Evolutionary conservation across 2,888 invertebrate species (phyloP).

Genomic region (Lithosia quadra): DNA sequence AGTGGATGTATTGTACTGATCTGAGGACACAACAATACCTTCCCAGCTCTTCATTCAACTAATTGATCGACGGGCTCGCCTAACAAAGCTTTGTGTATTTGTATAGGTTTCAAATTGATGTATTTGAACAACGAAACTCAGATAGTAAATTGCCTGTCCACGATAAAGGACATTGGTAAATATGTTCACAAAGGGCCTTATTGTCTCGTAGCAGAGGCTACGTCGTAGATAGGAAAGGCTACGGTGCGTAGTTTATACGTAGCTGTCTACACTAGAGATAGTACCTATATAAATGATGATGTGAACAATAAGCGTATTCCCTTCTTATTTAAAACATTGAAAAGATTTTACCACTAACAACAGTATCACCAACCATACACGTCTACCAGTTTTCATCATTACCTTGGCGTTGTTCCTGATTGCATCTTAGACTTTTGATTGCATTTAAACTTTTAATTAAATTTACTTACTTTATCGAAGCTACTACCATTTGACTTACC

Average conservation of each 20-base stretch:
- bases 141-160: constrained; percentile 4
- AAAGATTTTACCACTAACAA: no score
- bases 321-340: neutral
- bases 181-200: constrained; percentile 5
- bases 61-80: constrained; percentile 10
- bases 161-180: constrained; percentile 6
- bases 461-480: no score
- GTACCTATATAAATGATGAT: neutral
- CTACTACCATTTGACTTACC: no score
- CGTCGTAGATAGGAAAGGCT: neutral
- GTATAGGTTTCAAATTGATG: constrained; percentile 13
- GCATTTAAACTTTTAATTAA: no score
- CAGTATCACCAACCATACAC: no score
- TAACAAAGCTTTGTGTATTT: constrained; percentile 18
- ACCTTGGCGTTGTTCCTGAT: no score
- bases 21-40: constrained; percentile 21
- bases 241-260: neutral
- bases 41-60: constrained; percentile 21
- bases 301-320: neutral
- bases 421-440: no score
- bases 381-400: no score
- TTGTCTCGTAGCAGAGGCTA: constrained; percentile 6
- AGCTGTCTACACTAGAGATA: neutral
- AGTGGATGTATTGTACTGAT: constrained; percentile 27
- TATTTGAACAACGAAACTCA: constrained; percentile 13